Evolutionary conservation across 2,113 vertebrate genomes (phyloP), one percentile per base, ranked within the genome.

Genomic region (Spea bombifrons): DNA sequence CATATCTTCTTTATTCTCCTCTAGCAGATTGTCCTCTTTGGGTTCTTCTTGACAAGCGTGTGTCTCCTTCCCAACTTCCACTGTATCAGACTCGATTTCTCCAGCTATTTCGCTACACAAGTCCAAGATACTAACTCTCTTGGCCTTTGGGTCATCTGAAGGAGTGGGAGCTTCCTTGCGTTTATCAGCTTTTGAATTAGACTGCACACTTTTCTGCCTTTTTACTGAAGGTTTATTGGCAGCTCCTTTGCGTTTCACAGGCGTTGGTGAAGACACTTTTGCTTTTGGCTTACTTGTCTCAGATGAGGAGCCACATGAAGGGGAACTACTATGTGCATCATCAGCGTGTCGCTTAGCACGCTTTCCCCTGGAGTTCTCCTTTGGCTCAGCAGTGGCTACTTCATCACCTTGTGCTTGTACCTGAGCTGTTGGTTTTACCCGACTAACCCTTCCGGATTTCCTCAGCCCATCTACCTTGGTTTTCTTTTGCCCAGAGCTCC

Each of bases 71-170:
- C 92, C 95, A 72, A 98, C 88, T 76, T 97, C 91, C 80, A 95
- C 94, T 66, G 94, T 97, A 86, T 99, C 97, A 0, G 97, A 98
- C 45, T 96, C 96, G 43, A 99, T 99, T 88, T 98, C 97, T 73
- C 96, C 96, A 66, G 97, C 97, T 0, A 99, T 99, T 87, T 99
- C 97, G 84, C 99, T 94, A 89, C 97, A 99, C 8, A 99, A 88
- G 45, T 97, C 97, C 71, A 98, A 90, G 75, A 99, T 95, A 86
- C 97, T 99, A 65, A 97, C 90, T 81, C 95, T 92, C 85, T 96
- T 94, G 82, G 81, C 93, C 81, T 88, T 92, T 1, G 74, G 75
- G 75, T 84, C 84, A 0, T 82, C 84, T 75, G 90, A 89, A 30
- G 81, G 63, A 0, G 84, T 84, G 59, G 82, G 80, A 59, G 71